phyloP scores from a whole-genome alignment of 2,113 vertebrate species.

The Hystrix cristata region DNA sequence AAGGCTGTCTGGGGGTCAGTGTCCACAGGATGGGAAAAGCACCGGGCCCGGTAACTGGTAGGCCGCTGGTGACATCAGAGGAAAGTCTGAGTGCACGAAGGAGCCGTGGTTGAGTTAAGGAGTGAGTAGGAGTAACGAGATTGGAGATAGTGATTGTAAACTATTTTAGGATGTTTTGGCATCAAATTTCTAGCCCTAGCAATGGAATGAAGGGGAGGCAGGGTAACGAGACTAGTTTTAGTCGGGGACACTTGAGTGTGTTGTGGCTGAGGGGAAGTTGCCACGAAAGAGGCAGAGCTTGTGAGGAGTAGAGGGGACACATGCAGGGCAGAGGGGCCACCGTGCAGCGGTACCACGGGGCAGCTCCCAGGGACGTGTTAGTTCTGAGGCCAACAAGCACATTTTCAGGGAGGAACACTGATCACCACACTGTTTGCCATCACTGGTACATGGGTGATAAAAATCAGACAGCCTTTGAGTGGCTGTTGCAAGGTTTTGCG shows the following conservation, averaged over 20 bases:
- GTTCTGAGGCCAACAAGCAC: neutral
- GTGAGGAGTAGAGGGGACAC: fast-evolving
- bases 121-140: constrained; percentile 10
- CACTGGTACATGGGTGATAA: neutral
- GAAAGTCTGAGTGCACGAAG: neutral
- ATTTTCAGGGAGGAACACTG: neutral
- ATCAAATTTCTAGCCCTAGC: constrained; percentile 49
- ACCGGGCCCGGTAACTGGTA: neutral
- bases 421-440: neutral
- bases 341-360: neutral
- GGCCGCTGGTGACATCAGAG: constrained; percentile 5
- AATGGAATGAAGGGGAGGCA: constrained; percentile 34
- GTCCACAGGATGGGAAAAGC: neutral
- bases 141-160: neutral
- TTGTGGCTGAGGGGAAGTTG: neutral
- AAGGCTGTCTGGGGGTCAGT: fast-evolving
- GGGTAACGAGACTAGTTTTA: constrained; percentile 24
- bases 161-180: constrained; percentile 37
- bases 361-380: neutral
- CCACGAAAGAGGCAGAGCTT: neutral
- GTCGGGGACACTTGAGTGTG: neutral
- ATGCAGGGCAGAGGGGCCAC: neutral
- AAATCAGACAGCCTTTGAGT: neutral
- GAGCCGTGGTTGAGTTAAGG: neutral
- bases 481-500: neutral